phyloP scores from a whole-genome alignment of 2,888 invertebrate genomes.

The Dorcus hopei region DNA sequence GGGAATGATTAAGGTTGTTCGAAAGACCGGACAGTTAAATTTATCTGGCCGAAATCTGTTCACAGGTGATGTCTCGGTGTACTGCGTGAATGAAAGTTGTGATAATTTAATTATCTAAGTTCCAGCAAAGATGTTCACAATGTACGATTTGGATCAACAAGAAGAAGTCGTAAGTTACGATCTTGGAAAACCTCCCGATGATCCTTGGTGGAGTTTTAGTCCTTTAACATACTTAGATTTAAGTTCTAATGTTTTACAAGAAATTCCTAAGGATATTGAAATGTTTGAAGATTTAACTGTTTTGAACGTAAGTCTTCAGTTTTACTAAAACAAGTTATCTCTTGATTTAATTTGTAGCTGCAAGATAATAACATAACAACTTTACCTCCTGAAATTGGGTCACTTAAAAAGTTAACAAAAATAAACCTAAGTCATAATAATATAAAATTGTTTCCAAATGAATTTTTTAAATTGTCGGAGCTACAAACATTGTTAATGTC shows the following conservation, averaged over 20 bases:
- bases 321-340: neutral
- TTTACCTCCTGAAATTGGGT: constrained; percentile 72
- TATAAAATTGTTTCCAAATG: constrained; percentile 58
- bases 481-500: constrained; percentile 69
- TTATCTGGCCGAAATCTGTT: constrained; percentile 71
- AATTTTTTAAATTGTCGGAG: constrained; percentile 68
- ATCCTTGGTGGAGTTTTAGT: constrained; percentile 82
- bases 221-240: constrained; percentile 75
- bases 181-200: constrained; percentile 55
- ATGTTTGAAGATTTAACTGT: constrained; percentile 65
- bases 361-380: constrained; percentile 77
- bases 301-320: constrained; percentile 59
- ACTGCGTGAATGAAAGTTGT: too few relatives aligned
- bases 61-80: constrained; percentile 55
- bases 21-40: constrained; percentile 77
- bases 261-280: constrained; percentile 63
- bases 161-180: constrained; percentile 59
- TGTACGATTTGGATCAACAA: constrained; percentile 65
- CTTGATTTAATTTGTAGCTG: constrained; percentile 55
- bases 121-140: constrained; percentile 69
- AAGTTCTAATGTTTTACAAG: constrained; percentile 67
- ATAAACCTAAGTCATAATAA: constrained; percentile 70
- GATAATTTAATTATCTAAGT: constrained; percentile 51
- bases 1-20: constrained; percentile 72
- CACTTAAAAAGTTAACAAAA: constrained; percentile 63